phyloP scores from a whole-genome alignment of 2,888 invertebrate genomes.

The Tipula lateralis region DNA sequence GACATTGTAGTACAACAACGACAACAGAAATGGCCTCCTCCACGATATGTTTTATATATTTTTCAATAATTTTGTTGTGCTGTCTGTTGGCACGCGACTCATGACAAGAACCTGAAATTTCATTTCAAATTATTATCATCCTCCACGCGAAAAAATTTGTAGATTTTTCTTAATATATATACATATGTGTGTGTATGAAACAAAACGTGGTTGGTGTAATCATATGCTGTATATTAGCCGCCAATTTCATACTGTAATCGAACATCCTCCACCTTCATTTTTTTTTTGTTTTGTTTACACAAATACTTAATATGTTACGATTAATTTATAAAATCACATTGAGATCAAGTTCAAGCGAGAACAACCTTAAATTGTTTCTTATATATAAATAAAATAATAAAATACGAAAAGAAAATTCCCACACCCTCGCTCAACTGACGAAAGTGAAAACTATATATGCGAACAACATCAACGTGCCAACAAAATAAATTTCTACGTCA shows the following conservation, averaged over 20 bases:
- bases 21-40: not conserved
- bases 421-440: not conserved
- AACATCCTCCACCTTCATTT: not conserved
- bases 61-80: not conserved
- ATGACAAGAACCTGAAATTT: conserved; percentile 14
- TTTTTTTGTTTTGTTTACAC: not conserved
- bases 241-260: not conserved
- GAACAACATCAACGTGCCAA: not conserved
- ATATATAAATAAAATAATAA: not conserved
- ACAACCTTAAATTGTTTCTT: not conserved
- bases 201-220: not conserved
- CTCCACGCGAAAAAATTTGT: not conserved
- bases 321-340: not conserved
- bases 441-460: not conserved
- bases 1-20: not conserved
- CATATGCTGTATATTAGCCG: not conserved
- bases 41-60: not conserved
- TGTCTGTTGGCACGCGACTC: not conserved
- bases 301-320: not conserved
- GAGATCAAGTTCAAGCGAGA: not conserved
- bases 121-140: not conserved
- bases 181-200: not conserved
- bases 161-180: not conserved
- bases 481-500: not conserved
- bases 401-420: not conserved